Percentiles rank a stretch among this genome's conserved stretches.
phyloP scores from a whole-genome alignment of 2,113 vertebrate species.

The Australoheros scitulus region DNA sequence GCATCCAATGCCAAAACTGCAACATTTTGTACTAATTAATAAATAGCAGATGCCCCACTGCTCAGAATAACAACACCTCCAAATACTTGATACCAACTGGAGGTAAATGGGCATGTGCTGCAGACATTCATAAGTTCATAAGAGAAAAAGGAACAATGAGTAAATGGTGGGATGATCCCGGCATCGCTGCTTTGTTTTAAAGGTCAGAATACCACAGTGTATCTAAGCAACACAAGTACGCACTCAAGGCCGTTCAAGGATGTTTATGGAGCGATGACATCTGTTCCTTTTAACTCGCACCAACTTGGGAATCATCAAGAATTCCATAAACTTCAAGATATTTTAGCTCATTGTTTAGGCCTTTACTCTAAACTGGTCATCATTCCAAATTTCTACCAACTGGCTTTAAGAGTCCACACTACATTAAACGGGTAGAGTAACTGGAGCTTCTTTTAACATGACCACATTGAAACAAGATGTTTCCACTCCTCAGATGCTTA shows the following conservation, averaged over 20 bases:
- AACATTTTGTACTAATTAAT: not conserved
- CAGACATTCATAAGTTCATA: not conserved
- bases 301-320: slow-evolving; percentile 9
- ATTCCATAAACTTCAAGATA: slow-evolving; percentile 23
- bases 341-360: not conserved
- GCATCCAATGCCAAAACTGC: not conserved
- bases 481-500: slow-evolving; percentile 14
- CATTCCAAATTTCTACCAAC: not conserved
- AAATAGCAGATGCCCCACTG: not conserved
- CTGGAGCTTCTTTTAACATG: not conserved
- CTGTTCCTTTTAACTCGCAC: slow-evolving; percentile 28
- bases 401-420: not conserved
- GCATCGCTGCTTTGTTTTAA: slow-evolving; percentile 49
- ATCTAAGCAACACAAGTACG: slow-evolving; percentile 51
- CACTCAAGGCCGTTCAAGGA: not conserved
- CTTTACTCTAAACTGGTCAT: slow-evolving; percentile 1
- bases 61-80: not conserved
- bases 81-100: not conserved
- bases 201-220: slow-evolving; percentile 68
- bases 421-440: not conserved
- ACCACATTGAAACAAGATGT: slow-evolving; percentile 29
- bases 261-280: slow-evolving; percentile 31
- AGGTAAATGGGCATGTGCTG: not conserved
- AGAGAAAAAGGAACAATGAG: not conserved
- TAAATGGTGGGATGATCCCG: slow-evolving; percentile 3